phyloP scores from a whole-genome alignment of 2,113 vertebrate genomes.

The Larimichthys polyactis region DNA sequence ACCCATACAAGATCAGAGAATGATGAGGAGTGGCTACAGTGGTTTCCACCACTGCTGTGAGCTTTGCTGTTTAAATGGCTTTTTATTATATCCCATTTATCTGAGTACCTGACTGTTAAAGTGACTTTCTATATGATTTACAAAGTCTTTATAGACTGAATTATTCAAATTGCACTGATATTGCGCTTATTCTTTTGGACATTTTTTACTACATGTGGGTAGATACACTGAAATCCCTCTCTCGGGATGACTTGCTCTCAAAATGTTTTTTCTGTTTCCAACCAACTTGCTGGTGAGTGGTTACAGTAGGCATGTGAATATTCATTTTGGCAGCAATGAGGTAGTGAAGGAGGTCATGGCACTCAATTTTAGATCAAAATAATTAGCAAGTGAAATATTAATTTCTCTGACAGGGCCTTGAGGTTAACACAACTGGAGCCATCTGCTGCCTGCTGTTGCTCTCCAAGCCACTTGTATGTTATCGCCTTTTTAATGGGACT shows the following conservation, averaged over 20 bases:
- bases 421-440: conserved; percentile 67
- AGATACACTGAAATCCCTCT: conserved; percentile 38
- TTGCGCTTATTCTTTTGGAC: conserved; percentile 4
- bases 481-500: conserved; percentile 49
- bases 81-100: conserved; percentile 29
- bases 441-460: conserved; percentile 59
- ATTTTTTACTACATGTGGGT: conserved; percentile 42
- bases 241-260: conserved; percentile 35
- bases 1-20: conserved; percentile 31
- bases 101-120: conserved; percentile 28
- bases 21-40: conserved; percentile 15
- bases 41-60: conserved; percentile 25
- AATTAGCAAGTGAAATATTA: conserved; percentile 77
- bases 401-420: conserved; percentile 69
- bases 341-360: conserved; percentile 49
- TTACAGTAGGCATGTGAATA: conserved; percentile 29
- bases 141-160: conserved; percentile 34
- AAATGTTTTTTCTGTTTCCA: conserved; percentile 38
- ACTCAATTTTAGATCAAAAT: conserved; percentile 75
- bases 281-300: conserved; percentile 38
- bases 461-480: conserved; percentile 50
- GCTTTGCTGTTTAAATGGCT: conserved; percentile 23
- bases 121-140: conserved; percentile 38
- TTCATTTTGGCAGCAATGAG: conserved; percentile 50
- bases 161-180: conserved; percentile 50